These are phyloP conservation scores for Dicycla oo DNA, from an alignment of 2,888 invertebrate species.

Conservation along the genomic window DNA sequence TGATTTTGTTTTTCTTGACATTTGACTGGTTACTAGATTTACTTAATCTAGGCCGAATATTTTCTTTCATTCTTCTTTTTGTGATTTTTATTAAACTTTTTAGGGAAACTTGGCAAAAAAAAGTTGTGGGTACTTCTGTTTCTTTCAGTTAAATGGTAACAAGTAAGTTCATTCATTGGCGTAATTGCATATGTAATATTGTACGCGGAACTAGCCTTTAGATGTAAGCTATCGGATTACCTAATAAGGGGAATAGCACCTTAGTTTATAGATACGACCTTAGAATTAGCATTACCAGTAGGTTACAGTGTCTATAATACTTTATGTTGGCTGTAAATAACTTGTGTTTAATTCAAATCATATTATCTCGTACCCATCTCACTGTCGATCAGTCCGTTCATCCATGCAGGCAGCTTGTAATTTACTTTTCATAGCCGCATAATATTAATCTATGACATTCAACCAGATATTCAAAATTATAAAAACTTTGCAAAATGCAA, in stretches of 20 bases:
- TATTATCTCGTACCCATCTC: not conserved
- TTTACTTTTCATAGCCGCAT: not conserved
- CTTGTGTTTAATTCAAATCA: not conserved
- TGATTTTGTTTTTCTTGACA: not conserved
- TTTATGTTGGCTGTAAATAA: not conserved
- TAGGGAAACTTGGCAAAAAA: not conserved
- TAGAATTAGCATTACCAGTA: slow-evolving; percentile 3
- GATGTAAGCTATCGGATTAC: slow-evolving; percentile 25
- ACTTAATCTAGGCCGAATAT: not conserved
- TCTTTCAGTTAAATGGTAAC: not conserved
- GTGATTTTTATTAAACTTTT: not conserved
- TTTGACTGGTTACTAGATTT: not conserved
- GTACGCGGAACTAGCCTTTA: slow-evolving; percentile 40
- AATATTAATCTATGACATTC: not conserved
- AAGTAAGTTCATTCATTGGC: slow-evolving; percentile 3
- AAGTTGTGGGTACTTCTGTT: not conserved
- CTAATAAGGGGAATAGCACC: slow-evolving; percentile 33
- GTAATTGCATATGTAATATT: slow-evolving; percentile 45
- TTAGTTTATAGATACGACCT: slow-evolving; percentile 17
- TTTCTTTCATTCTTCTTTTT: not conserved
- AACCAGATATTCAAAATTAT: not conserved
- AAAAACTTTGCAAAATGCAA: not conserved
- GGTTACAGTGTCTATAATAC: not conserved
- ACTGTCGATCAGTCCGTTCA: not conserved
- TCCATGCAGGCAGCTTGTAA: not conserved